Evolutionary conservation across 2,797 vertebrate species (phyloP).

Genomic region (Philypnodon macrostomus): DNA sequence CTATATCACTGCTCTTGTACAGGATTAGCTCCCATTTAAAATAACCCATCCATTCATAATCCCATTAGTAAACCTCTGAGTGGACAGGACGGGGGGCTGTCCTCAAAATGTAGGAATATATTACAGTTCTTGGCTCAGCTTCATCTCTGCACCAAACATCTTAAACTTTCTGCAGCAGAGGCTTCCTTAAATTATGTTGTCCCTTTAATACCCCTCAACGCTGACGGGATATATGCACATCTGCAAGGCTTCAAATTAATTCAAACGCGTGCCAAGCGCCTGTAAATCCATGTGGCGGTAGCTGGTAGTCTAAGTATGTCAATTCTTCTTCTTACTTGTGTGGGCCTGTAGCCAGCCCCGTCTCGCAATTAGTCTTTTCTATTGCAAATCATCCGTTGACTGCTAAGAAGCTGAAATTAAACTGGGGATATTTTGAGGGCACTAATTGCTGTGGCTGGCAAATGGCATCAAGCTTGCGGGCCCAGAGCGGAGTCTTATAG

Average conservation of each 20-base stretch:
- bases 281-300: conserved; percentile 49
- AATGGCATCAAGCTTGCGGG: conserved; percentile 37
- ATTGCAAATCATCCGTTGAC: conserved; percentile 56
- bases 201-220: conserved; percentile 34
- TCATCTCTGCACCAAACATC: not conserved
- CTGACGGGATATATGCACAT: conserved; percentile 57
- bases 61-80: conserved; percentile 1
- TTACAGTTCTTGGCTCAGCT: conserved; percentile 3
- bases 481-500: conserved; percentile 24
- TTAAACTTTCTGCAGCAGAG: conserved; percentile 16
- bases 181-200: conserved; percentile 32
- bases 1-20: not conserved
- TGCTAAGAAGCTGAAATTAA: conserved; percentile 55
- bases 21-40: conserved; percentile 1
- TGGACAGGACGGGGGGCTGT: not conserved
- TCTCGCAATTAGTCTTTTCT: conserved; percentile 53
- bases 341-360: conserved; percentile 42
- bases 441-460: conserved; percentile 58
- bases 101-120: not conserved
- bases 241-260: conserved; percentile 61
- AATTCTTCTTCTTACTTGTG: conserved; percentile 41
- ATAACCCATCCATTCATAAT: conserved; percentile 1
- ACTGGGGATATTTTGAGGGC: conserved; percentile 43
- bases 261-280: conserved; percentile 46
- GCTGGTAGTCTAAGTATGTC: conserved; percentile 52